Percentiles rank a stretch among this genome's conserved stretches.
These are phyloP conservation scores for Troides aeacus DNA, from an alignment of 2,888 invertebrate species.

Conservation along the genomic window DNA sequence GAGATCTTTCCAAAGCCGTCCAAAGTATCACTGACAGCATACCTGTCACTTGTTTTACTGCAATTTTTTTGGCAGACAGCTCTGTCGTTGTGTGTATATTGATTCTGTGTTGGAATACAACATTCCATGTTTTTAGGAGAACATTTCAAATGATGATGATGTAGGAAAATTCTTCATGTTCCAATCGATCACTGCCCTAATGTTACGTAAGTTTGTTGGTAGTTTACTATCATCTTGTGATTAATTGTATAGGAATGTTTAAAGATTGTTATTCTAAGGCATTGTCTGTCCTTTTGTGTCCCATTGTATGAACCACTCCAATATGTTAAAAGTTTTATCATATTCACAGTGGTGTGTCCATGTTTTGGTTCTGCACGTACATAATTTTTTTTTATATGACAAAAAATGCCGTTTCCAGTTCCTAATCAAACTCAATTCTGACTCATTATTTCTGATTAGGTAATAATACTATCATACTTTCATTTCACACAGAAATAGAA, in stretches of 20 bases:
- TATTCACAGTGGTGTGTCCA: not conserved
- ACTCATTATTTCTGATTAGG: not conserved
- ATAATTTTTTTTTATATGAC: too few relatives aligned
- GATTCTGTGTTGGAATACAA: slow-evolving; percentile 23
- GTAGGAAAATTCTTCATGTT: not conserved
- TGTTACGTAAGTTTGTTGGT: slow-evolving; percentile 14
- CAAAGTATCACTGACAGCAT: slow-evolving; percentile 33
- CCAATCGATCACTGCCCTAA: slow-evolving; percentile 26
- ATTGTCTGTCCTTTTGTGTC: slow-evolving; percentile 1
- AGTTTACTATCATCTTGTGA: slow-evolving; percentile 6
- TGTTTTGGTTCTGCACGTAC: too few relatives aligned
- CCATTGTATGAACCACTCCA: too few relatives aligned
- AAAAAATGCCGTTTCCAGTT: too few relatives aligned
- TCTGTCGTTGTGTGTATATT: slow-evolving; percentile 1
- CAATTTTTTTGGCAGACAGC: slow-evolving; percentile 31
- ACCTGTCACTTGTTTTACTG: slow-evolving; percentile 13
- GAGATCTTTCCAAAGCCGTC: slow-evolving; percentile 41
- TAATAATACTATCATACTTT: not conserved
- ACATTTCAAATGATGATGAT: not conserved
- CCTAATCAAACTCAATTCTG: not conserved
- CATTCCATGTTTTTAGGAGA: slow-evolving; percentile 27
- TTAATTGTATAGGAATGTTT: not conserved
- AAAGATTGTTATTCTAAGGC: slow-evolving; percentile 9
- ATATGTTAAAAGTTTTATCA: not conserved
- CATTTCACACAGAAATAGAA: not conserved